phyloP scores from a whole-genome alignment of 2,888 invertebrate species.

The Xanthia togata region DNA sequence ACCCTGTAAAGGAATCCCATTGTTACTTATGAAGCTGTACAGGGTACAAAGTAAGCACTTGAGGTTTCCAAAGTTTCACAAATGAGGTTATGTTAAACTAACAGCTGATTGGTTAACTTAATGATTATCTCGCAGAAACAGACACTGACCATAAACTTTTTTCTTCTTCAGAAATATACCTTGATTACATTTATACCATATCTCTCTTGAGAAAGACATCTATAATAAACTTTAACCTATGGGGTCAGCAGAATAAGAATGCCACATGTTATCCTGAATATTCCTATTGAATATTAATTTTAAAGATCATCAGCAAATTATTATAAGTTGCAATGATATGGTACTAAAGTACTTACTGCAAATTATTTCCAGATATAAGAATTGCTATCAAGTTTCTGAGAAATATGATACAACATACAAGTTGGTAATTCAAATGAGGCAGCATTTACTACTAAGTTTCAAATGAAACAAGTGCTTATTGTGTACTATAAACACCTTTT shows the following conservation, averaged over 20 bases:
- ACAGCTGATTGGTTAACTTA: constrained; percentile 41
- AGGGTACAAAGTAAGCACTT: background rate
- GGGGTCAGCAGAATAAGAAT: background rate
- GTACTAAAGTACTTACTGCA: constrained; percentile 8
- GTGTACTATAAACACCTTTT: background rate
- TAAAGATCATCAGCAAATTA: background rate
- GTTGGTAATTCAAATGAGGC: constrained; percentile 44
- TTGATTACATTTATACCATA: constrained; percentile 1
- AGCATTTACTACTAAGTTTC: constrained; percentile 39
- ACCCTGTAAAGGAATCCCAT: background rate
- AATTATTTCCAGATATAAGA: constrained; percentile 28
- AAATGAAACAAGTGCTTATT: constrained; percentile 12
- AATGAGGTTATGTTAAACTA: constrained; percentile 44
- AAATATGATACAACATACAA: constrained; percentile 39
- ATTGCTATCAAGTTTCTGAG: constrained; percentile 55
- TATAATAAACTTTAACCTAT: background rate
- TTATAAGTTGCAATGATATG: background rate
- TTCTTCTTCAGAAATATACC: background rate
- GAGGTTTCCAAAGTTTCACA: background rate
- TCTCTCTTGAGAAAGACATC: background rate
- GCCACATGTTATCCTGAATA: background rate
- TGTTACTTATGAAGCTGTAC: background rate
- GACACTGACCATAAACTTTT: background rate
- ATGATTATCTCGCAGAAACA: background rate
- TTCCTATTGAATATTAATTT: background rate